Evolutionary conservation across 37 sponge, comb jelly and placozoan species (phyloP), one percentile per base, ranked within the genome.

Genomic region (Hormiphora californensis): DNA sequence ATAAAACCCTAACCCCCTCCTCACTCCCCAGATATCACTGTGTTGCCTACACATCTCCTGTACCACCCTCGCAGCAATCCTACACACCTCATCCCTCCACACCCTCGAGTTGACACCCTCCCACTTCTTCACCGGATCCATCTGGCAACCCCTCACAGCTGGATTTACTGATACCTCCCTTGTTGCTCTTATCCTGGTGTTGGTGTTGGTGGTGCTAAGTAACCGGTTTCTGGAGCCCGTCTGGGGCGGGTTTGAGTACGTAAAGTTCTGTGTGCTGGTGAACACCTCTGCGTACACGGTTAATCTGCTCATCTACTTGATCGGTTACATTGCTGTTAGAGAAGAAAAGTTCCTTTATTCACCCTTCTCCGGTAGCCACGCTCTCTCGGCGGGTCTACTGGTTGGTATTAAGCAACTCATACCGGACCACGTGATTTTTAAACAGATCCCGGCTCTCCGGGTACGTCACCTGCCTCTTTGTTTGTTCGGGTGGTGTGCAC

Each of bases 211-310:
- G 3, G 46, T 36, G 44, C 2, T n/a, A 33, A 43, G 81, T 33
- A 73, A 73, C 44, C 41, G 81, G 23, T 73, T 73, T 41, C 21
- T 73, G 43, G 81, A 73, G 23, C 81, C 81, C 5, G 81, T 73
- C 43, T 73, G 81, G 81, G 81, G 81, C 32, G 43, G 46, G 8
- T 7, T 73, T 11, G 81, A 73, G 81, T 73, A 32, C 23, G 38
- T 73, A n/a, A 73, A 73, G 44, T 73, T 73, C 25, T 43, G 40
- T 19, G n/a, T 73, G 81, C 21, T 73, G 17, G 44, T 73, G 11
- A 73, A 73, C 23, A 19, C 22, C 43, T 43, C 36, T 19, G 5
- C 36, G 46, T 73, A 73, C 81, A 8, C 44, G 23, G 12, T 73
- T 1, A 73, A 27, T 41, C 81, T 73, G 2, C 1, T 40, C 46